A percentile compares a stretch with the other conserved stretches of the same genome.
phyloP scores from a whole-genome alignment of 2,888 invertebrate genomes.

The Trypoxylon attenuatum region DNA sequence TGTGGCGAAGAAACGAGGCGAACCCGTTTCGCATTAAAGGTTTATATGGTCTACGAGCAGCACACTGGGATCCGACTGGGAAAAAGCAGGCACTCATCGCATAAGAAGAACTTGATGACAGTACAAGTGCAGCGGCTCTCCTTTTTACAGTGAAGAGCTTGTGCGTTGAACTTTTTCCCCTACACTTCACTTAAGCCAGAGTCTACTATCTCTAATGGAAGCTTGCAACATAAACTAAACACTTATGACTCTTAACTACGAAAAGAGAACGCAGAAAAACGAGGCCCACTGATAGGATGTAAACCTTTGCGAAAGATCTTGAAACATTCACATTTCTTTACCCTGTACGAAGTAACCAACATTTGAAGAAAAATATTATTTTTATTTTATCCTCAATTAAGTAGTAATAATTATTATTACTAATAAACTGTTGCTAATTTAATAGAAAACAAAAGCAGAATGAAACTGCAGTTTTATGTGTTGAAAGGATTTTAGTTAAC shows the following conservation, averaged over 20 bases:
- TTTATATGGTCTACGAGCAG: conserved; percentile 42
- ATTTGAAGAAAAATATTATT: too few species aligned
- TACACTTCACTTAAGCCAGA: conserved; percentile 35
- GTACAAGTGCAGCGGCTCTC: conserved; percentile 34
- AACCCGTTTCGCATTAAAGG: conserved; percentile 40
- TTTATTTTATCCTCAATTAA: too few species aligned
- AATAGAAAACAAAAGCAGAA: too few species aligned
- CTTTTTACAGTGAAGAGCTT: conserved; percentile 46
- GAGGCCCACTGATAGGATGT: too few species aligned
- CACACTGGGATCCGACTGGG: conserved; percentile 23
- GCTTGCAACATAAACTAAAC: conserved; percentile 40
- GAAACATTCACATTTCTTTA: too few species aligned
- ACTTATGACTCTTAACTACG: conserved; percentile 41
- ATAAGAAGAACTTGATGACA: conserved; percentile 43
- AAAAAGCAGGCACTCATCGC: conserved; percentile 38
- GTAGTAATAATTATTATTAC: too few species aligned
- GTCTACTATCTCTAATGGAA: conserved; percentile 24
- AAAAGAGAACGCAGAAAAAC: conserved; percentile 28
- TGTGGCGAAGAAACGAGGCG: conserved; percentile 52
- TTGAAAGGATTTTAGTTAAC: too few species aligned
- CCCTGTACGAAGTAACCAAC: too few species aligned
- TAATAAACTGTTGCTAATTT: too few species aligned
- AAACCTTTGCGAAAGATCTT: too few species aligned
- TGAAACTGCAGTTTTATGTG: too few species aligned
- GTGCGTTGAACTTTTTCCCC: conserved; percentile 37